phyloP scores from a whole-genome alignment of 2,888 invertebrate genomes.

The Cephus rjabovi region DNA sequence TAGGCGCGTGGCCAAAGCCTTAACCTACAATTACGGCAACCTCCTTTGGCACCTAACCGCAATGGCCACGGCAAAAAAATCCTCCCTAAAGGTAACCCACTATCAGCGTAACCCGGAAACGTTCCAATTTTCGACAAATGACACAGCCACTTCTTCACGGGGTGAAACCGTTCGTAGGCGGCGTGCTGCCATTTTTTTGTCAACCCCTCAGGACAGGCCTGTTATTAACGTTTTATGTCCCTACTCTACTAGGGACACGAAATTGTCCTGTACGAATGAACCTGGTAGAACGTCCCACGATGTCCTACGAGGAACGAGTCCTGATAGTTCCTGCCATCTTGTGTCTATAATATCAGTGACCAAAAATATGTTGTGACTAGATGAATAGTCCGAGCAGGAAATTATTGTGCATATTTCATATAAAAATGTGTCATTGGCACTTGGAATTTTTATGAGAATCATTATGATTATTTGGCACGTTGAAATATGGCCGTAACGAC shows the following conservation, averaged over 20 bases:
- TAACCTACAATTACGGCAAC: slow-evolving; percentile 33
- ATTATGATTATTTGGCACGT: background rate
- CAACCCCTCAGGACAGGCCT: slow-evolving; percentile 31
- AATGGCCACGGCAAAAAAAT: slow-evolving; percentile 1
- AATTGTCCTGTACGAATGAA: slow-evolving; percentile 24
- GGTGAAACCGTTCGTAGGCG: background rate
- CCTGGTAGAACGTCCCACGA: background rate
- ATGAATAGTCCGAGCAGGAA: background rate
- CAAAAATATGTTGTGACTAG: background rate
- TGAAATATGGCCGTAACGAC: background rate
- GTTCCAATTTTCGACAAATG: slow-evolving; percentile 46
- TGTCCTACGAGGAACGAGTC: background rate
- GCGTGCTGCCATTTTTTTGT: slow-evolving; percentile 38
- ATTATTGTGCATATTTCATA: background rate
- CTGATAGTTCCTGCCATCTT: background rate
- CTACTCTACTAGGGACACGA: slow-evolving; percentile 44
- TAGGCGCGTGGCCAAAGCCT: slow-evolving; percentile 23
- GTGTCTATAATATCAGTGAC: background rate
- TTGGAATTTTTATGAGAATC: background rate
- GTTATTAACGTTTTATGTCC: slow-evolving; percentile 42
- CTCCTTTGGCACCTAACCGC: slow-evolving; percentile 1
- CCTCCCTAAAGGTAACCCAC: background rate
- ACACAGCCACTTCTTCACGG: slow-evolving; percentile 15
- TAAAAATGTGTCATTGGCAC: background rate
- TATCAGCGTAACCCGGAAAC: slow-evolving; percentile 33